A percentile compares a stretch with the other conserved stretches of the same genome.
These are phyloP conservation scores for Cryptophagus acutangulus DNA, from an alignment of 2,888 invertebrate species.

Conservation along the genomic window DNA sequence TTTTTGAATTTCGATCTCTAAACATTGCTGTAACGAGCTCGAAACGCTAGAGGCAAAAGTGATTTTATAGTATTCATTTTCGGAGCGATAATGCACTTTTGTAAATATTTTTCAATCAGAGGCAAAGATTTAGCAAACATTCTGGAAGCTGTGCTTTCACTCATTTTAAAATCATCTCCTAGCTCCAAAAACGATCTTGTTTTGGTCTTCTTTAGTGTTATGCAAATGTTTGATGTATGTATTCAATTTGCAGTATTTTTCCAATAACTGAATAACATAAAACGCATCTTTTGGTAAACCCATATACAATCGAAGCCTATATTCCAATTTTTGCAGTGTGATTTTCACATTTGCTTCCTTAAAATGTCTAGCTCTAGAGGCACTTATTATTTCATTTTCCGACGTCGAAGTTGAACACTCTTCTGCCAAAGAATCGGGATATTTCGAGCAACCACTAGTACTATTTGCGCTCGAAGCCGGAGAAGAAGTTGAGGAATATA, in stretches of 20 bases:
- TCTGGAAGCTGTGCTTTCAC: conserved; percentile 10
- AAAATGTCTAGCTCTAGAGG: no score
- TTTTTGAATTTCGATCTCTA: conserved; percentile 31
- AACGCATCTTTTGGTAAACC: conserved; percentile 14
- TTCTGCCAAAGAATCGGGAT: no score
- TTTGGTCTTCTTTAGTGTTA: conserved; percentile 9
- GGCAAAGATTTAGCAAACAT: conserved; percentile 15
- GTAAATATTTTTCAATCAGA: conserved; percentile 11
- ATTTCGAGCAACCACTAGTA: no score
- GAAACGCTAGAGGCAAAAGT: conserved; percentile 9
- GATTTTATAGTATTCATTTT: conserved; percentile 2
- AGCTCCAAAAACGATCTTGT: conserved; percentile 11
- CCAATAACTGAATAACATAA: conserved; percentile 14
- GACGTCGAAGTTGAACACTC: no score
- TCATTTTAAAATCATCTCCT: conserved; percentile 17
- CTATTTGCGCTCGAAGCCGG: no score
- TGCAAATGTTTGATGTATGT: not conserved
- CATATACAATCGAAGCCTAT: conserved; percentile 12
- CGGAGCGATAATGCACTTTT: not conserved
- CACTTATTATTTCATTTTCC: no score
- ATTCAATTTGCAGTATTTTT: conserved; percentile 13
- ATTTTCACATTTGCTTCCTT: no score
- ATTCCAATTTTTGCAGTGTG: no score
- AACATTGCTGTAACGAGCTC: conserved; percentile 15
- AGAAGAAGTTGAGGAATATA: no score